A percentile compares a stretch with the other conserved stretches of the same genome.
These are phyloP conservation scores for Drosophila varians DNA, from an alignment of 1,140 invertebrate genomes.

Conservation along the genomic window DNA sequence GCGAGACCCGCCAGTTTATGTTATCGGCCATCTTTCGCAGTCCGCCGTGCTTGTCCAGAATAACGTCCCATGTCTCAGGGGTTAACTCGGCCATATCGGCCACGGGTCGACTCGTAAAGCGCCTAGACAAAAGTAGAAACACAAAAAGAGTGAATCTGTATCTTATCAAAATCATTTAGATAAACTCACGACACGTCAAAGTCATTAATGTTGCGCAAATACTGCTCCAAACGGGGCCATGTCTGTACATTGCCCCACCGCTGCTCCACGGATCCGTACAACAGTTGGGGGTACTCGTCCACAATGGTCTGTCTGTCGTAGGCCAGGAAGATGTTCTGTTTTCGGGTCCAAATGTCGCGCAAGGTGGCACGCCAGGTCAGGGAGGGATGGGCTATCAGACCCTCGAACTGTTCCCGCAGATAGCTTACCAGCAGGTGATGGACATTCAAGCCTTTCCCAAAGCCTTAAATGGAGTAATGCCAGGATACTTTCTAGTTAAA, in stretches of 20 bases:
- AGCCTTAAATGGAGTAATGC: conserved; percentile 83
- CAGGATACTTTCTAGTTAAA: neutral
- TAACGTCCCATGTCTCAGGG: conserved; percentile 84
- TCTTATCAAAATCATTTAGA: neutral
- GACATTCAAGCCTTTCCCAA: conserved; percentile 78
- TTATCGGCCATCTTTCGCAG: conserved; percentile 85
- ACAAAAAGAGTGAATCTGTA: neutral
- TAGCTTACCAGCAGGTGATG: conserved; percentile 84
- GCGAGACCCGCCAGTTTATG: conserved; percentile 86
- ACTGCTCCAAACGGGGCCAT: conserved; percentile 84
- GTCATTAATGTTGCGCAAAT: conserved; percentile 73
- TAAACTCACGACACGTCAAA: conserved; percentile 70
- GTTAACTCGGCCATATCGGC: conserved; percentile 88
- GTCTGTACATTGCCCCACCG: conserved; percentile 87
- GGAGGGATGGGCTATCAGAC: conserved; percentile 84
- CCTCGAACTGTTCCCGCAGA: conserved; percentile 84
- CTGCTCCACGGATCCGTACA: conserved; percentile 83
- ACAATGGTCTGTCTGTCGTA: conserved; percentile 85
- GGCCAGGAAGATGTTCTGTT: conserved; percentile 85
- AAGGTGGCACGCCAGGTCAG: conserved; percentile 84
- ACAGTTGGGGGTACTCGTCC: conserved; percentile 59
- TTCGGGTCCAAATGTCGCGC: conserved; percentile 84
- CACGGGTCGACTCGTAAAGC: neutral
- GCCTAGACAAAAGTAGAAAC: neutral
- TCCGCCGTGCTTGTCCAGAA: conserved; percentile 85